Conservation (phyloP, 2,888 invertebrate genomes). For the Sialis fuliginosa region DNA sequence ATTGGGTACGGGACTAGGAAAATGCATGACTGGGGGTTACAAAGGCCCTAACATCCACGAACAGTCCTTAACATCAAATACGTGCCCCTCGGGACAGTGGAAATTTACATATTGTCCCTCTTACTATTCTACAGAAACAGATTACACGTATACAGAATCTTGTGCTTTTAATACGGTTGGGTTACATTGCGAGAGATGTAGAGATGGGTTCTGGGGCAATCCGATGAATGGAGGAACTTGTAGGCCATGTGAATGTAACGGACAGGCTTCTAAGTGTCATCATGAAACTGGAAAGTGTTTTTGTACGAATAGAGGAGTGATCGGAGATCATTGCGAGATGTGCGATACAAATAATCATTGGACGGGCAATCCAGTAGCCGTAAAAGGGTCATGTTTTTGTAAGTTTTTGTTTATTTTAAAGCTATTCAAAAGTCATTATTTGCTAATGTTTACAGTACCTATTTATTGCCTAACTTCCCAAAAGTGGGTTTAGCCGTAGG, state of each 20-base stretch:
- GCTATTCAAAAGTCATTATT: neutral
- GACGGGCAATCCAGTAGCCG: conserved; percentile 68
- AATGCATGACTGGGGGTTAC: conserved; percentile 76
- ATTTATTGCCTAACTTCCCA: too few species aligned
- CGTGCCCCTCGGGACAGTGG: conserved; percentile 62
- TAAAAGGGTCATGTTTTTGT: conserved; percentile 92
- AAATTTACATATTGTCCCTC: conserved; percentile 82
- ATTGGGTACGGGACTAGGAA: conserved; percentile 73
- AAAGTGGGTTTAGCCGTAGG: too few species aligned
- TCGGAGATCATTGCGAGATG: conserved; percentile 86
- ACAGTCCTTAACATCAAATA: conserved; percentile 33
- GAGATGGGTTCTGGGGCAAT: conserved; percentile 82
- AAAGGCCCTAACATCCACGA: conserved; percentile 26
- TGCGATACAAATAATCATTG: conserved; percentile 93
- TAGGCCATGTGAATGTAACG: conserved; percentile 83
- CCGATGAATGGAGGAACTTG: conserved; percentile 91
- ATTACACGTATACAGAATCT: conserved; percentile 54
- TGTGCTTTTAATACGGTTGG: conserved; percentile 76
- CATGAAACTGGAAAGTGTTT: conserved; percentile 86
- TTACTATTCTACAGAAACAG: conserved; percentile 91
- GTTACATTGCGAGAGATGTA: conserved; percentile 74
- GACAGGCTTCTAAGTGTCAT: conserved; percentile 86
- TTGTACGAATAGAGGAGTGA: conserved; percentile 92
- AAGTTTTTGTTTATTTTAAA: conserved; percentile 25
- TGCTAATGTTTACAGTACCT: too few species aligned